A percentile compares a stretch with the other conserved stretches of the same genome.
phyloP scores from a whole-genome alignment of 2,113 vertebrate genomes.

The Hylia prasina region DNA sequence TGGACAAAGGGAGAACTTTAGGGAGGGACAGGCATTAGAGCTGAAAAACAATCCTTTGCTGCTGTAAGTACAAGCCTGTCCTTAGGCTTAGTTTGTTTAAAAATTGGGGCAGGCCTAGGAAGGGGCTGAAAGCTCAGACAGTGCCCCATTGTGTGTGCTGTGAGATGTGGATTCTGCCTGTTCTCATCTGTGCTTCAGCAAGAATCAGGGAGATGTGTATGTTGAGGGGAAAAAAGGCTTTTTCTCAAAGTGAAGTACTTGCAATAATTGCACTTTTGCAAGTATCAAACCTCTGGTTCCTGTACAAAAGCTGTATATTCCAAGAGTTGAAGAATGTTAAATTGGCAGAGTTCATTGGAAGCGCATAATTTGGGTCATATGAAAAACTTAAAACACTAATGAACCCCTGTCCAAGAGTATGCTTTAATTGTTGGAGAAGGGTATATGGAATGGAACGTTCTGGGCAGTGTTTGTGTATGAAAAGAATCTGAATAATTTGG shows the following conservation, averaged over 20 bases:
- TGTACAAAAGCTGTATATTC: background rate
- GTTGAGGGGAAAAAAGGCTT: background rate
- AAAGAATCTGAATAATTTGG: background rate
- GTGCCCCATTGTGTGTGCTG: background rate
- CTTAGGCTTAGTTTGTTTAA: constrained; percentile 10
- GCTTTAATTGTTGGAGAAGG: background rate
- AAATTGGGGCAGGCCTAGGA: background rate
- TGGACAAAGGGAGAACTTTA: background rate
- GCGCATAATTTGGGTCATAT: background rate
- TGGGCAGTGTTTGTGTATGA: background rate
- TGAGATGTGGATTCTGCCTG: background rate
- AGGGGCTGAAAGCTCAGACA: background rate
- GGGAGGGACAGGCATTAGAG: background rate
- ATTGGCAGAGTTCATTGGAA: background rate
- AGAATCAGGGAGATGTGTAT: background rate
- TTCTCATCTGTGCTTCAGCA: background rate
- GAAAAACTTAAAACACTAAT: background rate
- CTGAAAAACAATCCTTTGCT: background rate
- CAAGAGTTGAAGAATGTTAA: background rate
- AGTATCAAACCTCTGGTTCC: background rate
- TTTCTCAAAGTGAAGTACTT: background rate
- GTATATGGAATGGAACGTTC: background rate
- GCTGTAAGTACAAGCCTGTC: background rate
- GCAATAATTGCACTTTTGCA: background rate
- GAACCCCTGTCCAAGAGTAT: background rate